These are phyloP conservation scores for Eristalis tenax DNA, from an alignment of 2,888 invertebrate species.

Conservation along the genomic window DNA sequence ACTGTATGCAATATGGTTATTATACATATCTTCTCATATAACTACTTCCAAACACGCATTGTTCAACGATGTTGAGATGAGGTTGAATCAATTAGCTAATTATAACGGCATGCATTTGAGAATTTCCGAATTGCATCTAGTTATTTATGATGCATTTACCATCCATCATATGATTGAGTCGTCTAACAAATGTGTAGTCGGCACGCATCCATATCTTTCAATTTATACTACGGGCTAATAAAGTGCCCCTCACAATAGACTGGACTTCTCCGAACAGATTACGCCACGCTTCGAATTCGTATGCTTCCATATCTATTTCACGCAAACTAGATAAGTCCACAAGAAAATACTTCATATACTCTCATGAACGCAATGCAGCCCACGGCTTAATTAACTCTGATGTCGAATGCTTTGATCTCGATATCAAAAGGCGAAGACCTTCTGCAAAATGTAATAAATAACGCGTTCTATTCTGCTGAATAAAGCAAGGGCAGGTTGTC, in stretches of 20 bases:
- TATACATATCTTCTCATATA: conserved; percentile 23
- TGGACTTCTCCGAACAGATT: conserved; percentile 35
- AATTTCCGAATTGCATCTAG: conserved; percentile 60
- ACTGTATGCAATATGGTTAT: background rate
- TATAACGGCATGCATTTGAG: conserved; percentile 50
- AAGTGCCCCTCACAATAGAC: conserved; percentile 40
- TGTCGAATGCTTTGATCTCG: conserved; percentile 69
- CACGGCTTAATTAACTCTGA: conserved; percentile 68
- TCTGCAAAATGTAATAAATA: conserved; percentile 60
- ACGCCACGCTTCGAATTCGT: conserved; percentile 39
- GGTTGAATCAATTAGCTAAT: conserved; percentile 66
- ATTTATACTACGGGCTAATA: conserved; percentile 62
- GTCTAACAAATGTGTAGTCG: conserved; percentile 54
- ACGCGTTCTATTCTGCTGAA: conserved; percentile 43
- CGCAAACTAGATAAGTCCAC: conserved; percentile 1
- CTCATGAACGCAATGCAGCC: conserved; percentile 29
- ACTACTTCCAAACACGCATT: conserved; percentile 25
- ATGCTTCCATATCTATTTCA: conserved; percentile 32
- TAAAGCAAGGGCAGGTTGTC: conserved; percentile 29
- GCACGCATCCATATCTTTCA: conserved; percentile 61
- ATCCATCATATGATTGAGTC: conserved; percentile 64
- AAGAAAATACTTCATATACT: conserved; percentile 3
- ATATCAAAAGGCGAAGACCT: conserved; percentile 68
- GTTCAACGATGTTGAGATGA: conserved; percentile 34
- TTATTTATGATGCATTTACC: conserved; percentile 68